Evolutionary conservation across 2,113 vertebrate genomes (phyloP).

Genomic region (Nettapus auritus): DNA sequence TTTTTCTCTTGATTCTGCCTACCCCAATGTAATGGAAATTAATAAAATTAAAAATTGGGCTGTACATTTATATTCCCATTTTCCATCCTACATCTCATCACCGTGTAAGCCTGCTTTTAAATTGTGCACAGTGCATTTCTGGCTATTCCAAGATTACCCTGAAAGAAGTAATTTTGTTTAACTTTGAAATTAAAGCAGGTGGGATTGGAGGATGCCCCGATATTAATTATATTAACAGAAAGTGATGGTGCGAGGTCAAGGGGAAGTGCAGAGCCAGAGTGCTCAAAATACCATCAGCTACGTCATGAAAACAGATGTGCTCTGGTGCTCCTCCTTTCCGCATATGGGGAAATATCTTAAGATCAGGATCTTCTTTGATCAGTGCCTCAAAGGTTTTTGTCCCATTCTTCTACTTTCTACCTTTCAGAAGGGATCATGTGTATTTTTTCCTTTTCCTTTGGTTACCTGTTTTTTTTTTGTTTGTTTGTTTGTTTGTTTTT

Average conservation of each 20-base stretch:
- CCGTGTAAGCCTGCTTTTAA: neutral
- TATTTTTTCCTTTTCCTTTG: accelerated
- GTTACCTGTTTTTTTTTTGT: neutral
- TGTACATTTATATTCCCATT: neutral
- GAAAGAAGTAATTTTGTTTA: neutral
- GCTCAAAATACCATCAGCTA: constrained; percentile 3
- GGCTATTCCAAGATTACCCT: neutral
- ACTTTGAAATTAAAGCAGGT: neutral
- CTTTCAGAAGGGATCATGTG: neutral
- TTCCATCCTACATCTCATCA: neutral
- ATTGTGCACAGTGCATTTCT: neutral
- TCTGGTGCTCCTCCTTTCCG: neutral
- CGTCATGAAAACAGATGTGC: neutral
- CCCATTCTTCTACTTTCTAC: neutral
- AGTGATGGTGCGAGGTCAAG: neutral
- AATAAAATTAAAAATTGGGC: neutral
- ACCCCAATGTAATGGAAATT: neutral
- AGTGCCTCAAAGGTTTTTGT: neutral
- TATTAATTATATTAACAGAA: constrained; percentile 36
- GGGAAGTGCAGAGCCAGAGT: constrained; percentile 23
- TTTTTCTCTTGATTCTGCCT: neutral
- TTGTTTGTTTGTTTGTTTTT: too few relatives aligned
- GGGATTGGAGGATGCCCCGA: neutral
- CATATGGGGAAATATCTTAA: neutral
- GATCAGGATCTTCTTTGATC: neutral